Conservation (phyloP, 2,888 invertebrate species). For the Linnaemya vulpina region DNA sequence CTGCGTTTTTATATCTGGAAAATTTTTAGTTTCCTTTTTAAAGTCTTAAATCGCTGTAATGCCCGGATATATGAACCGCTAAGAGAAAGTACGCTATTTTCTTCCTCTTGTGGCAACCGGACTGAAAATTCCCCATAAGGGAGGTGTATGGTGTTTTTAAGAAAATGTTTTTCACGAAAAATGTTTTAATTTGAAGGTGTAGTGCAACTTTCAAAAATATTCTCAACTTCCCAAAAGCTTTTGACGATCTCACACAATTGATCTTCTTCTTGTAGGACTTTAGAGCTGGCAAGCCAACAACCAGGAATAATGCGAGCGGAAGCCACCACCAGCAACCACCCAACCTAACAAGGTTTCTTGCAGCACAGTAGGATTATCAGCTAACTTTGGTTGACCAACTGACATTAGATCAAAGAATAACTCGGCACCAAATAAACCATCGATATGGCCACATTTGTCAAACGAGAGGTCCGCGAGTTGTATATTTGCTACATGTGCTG, state of each 20-base stretch:
- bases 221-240: constrained; percentile 5
- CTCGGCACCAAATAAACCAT: constrained; percentile 69
- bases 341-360: constrained; percentile 72
- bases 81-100: background rate
- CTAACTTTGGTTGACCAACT: constrained; percentile 69
- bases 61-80: background rate
- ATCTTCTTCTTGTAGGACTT: background rate
- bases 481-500: too few relatives aligned
- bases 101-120: constrained; percentile 3
- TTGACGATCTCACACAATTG: too few relatives aligned
- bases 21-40: background rate
- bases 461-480: constrained; percentile 68
- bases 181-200: background rate
- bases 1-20: background rate
- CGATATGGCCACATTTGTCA: constrained; percentile 61
- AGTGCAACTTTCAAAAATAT: background rate
- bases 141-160: constrained; percentile 11
- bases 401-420: too few relatives aligned
- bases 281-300: too few relatives aligned
- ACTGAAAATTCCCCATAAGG: background rate
- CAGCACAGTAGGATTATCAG: constrained; percentile 57
- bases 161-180: constrained; percentile 1
- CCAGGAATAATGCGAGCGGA: too few relatives aligned
- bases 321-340: constrained; percentile 63
- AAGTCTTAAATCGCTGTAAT: background rate